Conservation (phyloP, 1,140 invertebrate species). For the Brachionus calyciflorus region DNA sequence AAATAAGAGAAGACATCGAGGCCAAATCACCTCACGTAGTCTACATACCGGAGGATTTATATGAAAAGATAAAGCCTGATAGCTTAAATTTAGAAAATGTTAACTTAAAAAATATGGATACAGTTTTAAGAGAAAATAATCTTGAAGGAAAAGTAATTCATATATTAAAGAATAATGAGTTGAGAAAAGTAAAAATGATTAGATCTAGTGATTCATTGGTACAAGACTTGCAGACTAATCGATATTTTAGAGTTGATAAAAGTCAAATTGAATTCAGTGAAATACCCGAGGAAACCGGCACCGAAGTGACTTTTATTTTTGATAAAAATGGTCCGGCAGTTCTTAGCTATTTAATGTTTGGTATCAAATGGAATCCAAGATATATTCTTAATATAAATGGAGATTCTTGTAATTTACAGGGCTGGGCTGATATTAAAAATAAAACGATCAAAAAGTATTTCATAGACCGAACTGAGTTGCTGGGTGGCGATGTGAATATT, state of each 20-base stretch:
- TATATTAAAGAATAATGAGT: neutral
- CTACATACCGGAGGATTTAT: conserved; percentile 30
- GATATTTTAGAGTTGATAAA: neutral
- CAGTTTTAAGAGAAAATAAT: conserved; percentile 16
- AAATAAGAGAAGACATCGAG: conserved; percentile 17
- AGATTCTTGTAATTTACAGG: neutral
- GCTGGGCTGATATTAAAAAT: conserved; percentile 41
- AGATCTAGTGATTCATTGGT: conserved; percentile 33
- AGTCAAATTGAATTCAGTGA: conserved; percentile 14
- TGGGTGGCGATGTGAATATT: conserved; percentile 17
- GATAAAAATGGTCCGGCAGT: conserved; percentile 1
- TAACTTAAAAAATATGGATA: neutral
- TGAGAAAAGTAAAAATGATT: conserved; percentile 13
- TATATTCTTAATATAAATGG: conserved; percentile 19
- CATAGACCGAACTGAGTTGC: conserved; percentile 15
- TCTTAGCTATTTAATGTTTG: conserved; percentile 30
- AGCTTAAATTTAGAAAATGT: conserved; percentile 11
- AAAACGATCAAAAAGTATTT: conserved; percentile 3
- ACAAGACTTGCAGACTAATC: conserved; percentile 4
- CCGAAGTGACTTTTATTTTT: conserved; percentile 30
- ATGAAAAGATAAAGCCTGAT: neutral
- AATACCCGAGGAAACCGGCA: conserved; percentile 24
- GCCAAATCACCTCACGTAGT: conserved; percentile 1
- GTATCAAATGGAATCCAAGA: conserved; percentile 21
- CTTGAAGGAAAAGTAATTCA: conserved; percentile 20